These are phyloP conservation scores for Sebastes fasciatus DNA, from an alignment of 2,113 vertebrate genomes.

Conservation along the genomic window DNA sequence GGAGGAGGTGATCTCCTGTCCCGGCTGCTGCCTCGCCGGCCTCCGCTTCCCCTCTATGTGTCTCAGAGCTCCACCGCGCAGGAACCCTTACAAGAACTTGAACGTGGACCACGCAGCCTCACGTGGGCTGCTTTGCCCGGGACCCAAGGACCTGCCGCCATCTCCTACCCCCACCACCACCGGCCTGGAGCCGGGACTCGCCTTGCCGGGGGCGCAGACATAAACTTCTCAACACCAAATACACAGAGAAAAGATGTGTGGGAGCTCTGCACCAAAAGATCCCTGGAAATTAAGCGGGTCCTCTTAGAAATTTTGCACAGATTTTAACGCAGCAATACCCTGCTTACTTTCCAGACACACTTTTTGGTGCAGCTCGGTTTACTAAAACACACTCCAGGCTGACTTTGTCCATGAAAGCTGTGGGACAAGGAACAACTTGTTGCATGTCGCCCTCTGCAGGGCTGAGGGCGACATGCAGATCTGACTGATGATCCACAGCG, in stretches of 20 bases:
- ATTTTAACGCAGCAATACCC: conserved; percentile 75
- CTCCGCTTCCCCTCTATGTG: conserved; percentile 92
- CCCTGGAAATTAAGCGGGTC: conserved; percentile 54
- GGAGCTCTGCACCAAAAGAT: conserved; percentile 34
- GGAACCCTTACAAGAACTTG: conserved; percentile 92
- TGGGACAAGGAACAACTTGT: neutral
- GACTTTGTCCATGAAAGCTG: conserved; percentile 9
- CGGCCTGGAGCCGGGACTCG: conserved; percentile 84
- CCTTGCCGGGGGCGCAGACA: conserved; percentile 89
- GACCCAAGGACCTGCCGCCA: conserved; percentile 67
- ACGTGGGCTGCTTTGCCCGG: conserved; percentile 75
- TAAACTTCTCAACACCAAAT: conserved; percentile 76
- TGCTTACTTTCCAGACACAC: conserved; percentile 43
- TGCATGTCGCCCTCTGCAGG: conserved; percentile 77
- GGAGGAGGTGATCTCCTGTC: conserved; percentile 92
- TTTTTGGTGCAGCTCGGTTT: conserved; percentile 43
- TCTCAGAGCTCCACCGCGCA: conserved; percentile 75
- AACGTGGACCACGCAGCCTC: conserved; percentile 83
- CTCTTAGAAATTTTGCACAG: conserved; percentile 77
- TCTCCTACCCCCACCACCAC: conserved; percentile 64
- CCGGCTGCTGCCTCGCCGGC: conserved; percentile 90
- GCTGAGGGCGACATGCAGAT: conserved; percentile 53
- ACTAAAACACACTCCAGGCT: conserved; percentile 13
- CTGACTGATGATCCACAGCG: neutral
- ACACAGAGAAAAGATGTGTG: neutral